Evolutionary conservation across 2,113 vertebrate genomes (phyloP), one percentile per base, ranked within the genome.

Genomic region (Sebastes schlegelii): DNA sequence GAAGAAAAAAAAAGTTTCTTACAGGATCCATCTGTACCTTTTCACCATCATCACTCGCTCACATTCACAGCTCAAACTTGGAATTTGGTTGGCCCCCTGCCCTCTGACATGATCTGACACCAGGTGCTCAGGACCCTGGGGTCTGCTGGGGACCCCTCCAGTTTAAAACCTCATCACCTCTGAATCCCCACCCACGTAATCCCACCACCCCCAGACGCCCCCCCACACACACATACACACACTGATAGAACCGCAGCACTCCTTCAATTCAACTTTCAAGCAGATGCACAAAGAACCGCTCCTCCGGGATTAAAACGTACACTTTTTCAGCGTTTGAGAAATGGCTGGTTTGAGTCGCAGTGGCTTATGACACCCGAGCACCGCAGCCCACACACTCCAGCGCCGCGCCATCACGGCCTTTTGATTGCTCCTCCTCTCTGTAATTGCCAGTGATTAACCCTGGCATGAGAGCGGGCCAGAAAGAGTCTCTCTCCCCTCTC

Each of bases 361-460:
- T 57, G 75, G 80, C 72, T 91, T 84, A 80, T 86, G 76, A 88
- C 90, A 85, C 86, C 86, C 52, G 65, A 58, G 82, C 17, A 83
- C 68, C 13, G 13, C 57, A 66, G 84, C 69, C 81, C 86, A 86
- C 88, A 87, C 89, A 86, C 89, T 88, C 88, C 66, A 82, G 81
- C 49, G 58, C 83, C 0, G 51, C 55, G 55, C 86, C 91, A 89
- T 86, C 91, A 76, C 62, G 11, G 85, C 78, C 86, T 84, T 93
- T 90, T 93, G 93, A 94, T 94, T 91, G 91, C 89, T 84, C 89
- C 92, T 89, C 91, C 91, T 92, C 89, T 84, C 84, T 85, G 86
- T 91, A 93, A 95, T 92, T 92, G 91, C 73, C 60, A 63, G 88
- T 95, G 88, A 94, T 93, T 92, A 92, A 93, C 86, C 85, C 87